These are phyloP conservation scores for Odontamblyopus lacepedii DNA, from an alignment of 2,797 vertebrate genomes.

Conservation along the genomic window DNA sequence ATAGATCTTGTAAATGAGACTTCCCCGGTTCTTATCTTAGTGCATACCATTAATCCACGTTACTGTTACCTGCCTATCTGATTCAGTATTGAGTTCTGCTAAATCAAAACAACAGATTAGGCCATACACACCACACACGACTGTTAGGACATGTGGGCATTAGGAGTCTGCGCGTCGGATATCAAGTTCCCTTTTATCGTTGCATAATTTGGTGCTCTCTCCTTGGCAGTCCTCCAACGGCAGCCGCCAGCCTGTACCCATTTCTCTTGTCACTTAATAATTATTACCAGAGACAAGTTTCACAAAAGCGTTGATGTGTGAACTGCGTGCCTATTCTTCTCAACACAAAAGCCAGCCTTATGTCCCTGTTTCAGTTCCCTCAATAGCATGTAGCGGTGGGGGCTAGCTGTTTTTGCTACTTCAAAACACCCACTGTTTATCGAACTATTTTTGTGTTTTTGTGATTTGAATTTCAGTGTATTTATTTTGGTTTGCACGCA, in stretches of 20 bases:
- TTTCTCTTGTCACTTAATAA: slow-evolving; percentile 54
- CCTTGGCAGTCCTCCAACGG: slow-evolving; percentile 40
- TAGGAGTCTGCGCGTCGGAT: slow-evolving; percentile 46
- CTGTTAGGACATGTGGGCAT: slow-evolving; percentile 59
- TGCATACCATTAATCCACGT: too few species aligned
- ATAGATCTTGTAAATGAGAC: too few species aligned
- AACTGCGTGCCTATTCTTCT: slow-evolving; percentile 67
- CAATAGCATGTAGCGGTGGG: slow-evolving; percentile 30
- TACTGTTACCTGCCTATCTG: too few species aligned
- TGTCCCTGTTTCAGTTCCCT: slow-evolving; percentile 51
- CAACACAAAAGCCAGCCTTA: slow-evolving; percentile 67
- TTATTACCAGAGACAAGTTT: slow-evolving; percentile 69
- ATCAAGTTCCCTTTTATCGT: slow-evolving; percentile 59
- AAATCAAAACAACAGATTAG: slow-evolving; percentile 47
- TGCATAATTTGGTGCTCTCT: slow-evolving; percentile 64
- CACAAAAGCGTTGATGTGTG: slow-evolving; percentile 67
- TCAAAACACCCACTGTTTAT: slow-evolving; percentile 12
- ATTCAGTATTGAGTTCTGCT: slow-evolving; percentile 22
- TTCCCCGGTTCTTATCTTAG: too few species aligned
- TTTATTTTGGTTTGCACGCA: slow-evolving; percentile 40
- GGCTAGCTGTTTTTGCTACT: slow-evolving; percentile 35
- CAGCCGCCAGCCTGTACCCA: slow-evolving; percentile 38
- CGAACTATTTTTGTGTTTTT: slow-evolving; percentile 29
- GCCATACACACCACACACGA: slow-evolving; percentile 36
- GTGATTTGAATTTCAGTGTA: background rate